Conservation (phyloP, 2,888 invertebrate species). For the Rhorus exstirpatorius region DNA sequence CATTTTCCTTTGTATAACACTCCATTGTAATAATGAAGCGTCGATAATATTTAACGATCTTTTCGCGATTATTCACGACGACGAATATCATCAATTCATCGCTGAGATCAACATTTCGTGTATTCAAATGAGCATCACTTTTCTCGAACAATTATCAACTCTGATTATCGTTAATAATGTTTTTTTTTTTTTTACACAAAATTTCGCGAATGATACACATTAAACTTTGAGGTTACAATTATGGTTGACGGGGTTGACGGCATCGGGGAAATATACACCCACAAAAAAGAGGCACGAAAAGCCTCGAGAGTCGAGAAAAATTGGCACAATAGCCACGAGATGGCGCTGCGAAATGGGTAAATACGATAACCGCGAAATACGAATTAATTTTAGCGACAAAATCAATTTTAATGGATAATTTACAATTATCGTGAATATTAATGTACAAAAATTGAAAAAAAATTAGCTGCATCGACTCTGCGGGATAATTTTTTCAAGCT, state of each 20-base stretch:
- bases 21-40: constrained; percentile 62
- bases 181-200: constrained; percentile 3
- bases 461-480: no score
- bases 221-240: constrained; percentile 60
- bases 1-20: constrained; percentile 55
- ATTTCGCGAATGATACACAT: constrained; percentile 14
- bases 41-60: constrained; percentile 33
- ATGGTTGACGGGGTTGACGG: constrained; percentile 36
- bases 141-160: constrained; percentile 2
- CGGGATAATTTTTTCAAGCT: no score
- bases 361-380: no score
- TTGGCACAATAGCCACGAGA: no score
- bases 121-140: constrained; percentile 2
- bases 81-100: background rate
- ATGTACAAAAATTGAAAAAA: no score
- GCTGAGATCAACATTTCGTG: constrained; percentile 7
- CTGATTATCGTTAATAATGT: constrained; percentile 2
- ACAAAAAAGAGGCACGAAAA: no score
- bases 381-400: no score
- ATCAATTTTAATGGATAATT: no score
- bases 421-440: no score
- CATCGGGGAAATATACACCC: no score
- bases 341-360: no score
- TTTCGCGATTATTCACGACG: background rate
- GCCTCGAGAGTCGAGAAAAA: no score